Evolutionary conservation across 2,113 vertebrate genomes (phyloP), one percentile per base, ranked within the genome.

Genomic region (Ciconia maguari): DNA sequence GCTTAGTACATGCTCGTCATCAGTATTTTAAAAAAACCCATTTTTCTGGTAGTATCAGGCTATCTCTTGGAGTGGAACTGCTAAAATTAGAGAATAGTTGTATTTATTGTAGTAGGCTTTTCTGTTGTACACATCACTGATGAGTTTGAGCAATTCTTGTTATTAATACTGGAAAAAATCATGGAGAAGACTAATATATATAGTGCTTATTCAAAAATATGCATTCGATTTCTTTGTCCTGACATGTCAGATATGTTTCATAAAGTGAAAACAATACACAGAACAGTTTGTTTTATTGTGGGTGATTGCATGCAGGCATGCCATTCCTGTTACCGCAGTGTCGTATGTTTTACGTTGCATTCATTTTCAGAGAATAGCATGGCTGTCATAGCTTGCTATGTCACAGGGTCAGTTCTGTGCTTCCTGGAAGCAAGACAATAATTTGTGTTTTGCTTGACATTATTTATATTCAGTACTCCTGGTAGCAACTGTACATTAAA

Each of bases 251-350:
- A 84, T 90, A 79, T 5, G 0, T 95, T 94, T 89, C 81, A 70
- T 70, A 30, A 95, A 93, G 78, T 90, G 70, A 77, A 94, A 96
- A 97, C 82, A 70, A 70, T 74, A 55, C 58, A 78, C 71, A 76
- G 84, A 93, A 19, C 46, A 58, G 41, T 72, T 87, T 74, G 48
- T 44, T 95, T 96, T 87, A 42, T 49, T 85, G 49, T 62, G 32
- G 27, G 29, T 94, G 70, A 88, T 17, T 58, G 87, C 57, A 94
- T 58, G 61, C 65, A 94, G 44, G 49, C 69, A 69, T 93, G 66
- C 83, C 14, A 3, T 68, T 94, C 60, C 76, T n/a, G 27, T 94
- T 91, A 79, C 81, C 1, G 1, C 75, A 62, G 32, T 30, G 55
- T 92, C 41, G 3, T 70, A 49, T 82, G 82, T 77, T 96, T 92